A percentile compares a stretch with the other conserved stretches of the same genome.
Conservation (phyloP, 2,888 invertebrate species). For the Ormyrus rosae region DNA sequence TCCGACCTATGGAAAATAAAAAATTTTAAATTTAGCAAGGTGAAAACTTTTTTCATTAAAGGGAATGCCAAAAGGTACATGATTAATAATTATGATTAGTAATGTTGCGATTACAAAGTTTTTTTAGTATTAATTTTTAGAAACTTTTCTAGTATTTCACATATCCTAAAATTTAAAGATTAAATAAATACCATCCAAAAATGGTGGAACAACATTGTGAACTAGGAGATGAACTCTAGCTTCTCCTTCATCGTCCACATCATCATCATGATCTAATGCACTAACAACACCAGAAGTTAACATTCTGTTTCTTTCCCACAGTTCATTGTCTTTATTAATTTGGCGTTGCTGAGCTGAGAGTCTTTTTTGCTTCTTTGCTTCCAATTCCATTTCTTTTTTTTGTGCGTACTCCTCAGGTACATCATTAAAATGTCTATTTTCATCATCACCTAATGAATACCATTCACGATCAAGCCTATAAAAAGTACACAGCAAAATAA, state of each 20-base stretch:
- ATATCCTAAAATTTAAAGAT: background rate
- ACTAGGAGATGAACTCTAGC: constrained; percentile 97
- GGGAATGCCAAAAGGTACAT: background rate
- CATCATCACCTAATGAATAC: constrained; percentile 97
- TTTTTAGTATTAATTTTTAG: background rate
- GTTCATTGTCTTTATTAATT: constrained; percentile 98
- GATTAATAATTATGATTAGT: background rate
- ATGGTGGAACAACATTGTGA: constrained; percentile 98
- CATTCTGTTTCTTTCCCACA: constrained; percentile 99
- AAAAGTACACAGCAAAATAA: background rate
- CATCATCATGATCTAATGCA: constrained; percentile 91
- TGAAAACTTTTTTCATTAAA: background rate
- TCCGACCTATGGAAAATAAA: constrained; percentile 77
- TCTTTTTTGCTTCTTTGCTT: constrained; percentile 91
- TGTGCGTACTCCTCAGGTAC: constrained; percentile 94
- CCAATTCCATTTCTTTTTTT: constrained; percentile 94
- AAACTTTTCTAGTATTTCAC: background rate
- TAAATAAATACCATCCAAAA: constrained; percentile 87
- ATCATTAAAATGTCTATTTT: constrained; percentile 93
- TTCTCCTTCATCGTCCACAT: constrained; percentile 96
- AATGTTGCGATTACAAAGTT: background rate
- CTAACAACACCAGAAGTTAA: constrained; percentile 95
- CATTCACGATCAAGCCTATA: constrained; percentile 93
- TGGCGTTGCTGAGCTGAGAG: constrained; percentile 97
- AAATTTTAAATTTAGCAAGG: background rate